Percentiles rank a stretch among this genome's conserved stretches.
phyloP scores from a whole-genome alignment of 2,888 invertebrate species.

The Mythimna albipuncta region DNA sequence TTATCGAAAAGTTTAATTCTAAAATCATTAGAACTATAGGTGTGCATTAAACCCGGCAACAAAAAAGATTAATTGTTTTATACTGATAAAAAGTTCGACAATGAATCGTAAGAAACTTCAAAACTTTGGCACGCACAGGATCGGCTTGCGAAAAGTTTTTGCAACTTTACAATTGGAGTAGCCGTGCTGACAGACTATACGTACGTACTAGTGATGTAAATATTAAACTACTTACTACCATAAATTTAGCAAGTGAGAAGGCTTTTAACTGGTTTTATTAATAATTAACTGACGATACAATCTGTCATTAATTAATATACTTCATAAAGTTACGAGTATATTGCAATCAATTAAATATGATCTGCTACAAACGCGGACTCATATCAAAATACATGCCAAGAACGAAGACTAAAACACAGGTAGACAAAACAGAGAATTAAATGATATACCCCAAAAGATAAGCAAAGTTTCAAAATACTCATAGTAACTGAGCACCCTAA shows the following conservation, averaged over 20 bases:
- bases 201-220: slow-evolving; percentile 35
- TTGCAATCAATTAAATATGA: slow-evolving; percentile 32
- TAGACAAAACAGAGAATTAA: slow-evolving; percentile 4
- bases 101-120: slow-evolving; percentile 43
- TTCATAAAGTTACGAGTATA: slow-evolving; percentile 13
- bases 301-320: slow-evolving; percentile 15
- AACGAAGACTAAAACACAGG: slow-evolving; percentile 18
- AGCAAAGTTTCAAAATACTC: slow-evolving; percentile 48
- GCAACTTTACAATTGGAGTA: slow-evolving; percentile 50
- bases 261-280: slow-evolving; percentile 14
- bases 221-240: slow-evolving; percentile 29
- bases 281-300: slow-evolving; percentile 19
- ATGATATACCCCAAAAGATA: background rate
- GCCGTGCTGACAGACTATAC: slow-evolving; percentile 47
- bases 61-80: slow-evolving; percentile 37
- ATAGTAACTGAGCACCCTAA: slow-evolving; percentile 80
- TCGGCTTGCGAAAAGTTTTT: slow-evolving; percentile 48
- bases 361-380: slow-evolving; percentile 4
- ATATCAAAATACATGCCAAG: slow-evolving; percentile 23
- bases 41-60: slow-evolving; percentile 3
- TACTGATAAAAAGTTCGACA: slow-evolving; percentile 47
- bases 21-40: background rate
- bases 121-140: slow-evolving; percentile 60
- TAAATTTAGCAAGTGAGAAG: slow-evolving; percentile 24
- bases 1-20: background rate